Evolutionary conservation across 2,797 vertebrate species (phyloP).

Genomic region (Hydrolagus colliei): DNA sequence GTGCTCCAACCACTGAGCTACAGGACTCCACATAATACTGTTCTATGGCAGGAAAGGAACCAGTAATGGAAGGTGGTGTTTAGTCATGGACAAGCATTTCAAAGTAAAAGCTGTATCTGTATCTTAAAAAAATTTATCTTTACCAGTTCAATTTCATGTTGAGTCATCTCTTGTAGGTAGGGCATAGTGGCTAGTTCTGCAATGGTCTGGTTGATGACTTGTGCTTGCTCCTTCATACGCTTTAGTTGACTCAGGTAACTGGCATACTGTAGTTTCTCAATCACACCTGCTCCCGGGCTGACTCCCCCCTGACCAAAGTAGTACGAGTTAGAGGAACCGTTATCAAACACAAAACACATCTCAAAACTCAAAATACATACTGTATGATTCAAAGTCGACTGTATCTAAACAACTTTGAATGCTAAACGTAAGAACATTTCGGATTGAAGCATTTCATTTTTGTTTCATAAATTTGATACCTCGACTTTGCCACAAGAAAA

Average conservation of each 20-base stretch:
- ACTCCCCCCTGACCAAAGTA: constrained; percentile 47
- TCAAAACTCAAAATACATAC: not conserved
- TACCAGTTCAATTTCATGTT: constrained; percentile 51
- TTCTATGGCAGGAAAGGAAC: too few species aligned
- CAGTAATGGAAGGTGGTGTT: too few species aligned
- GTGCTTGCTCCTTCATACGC: constrained; percentile 50
- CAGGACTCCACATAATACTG: too few species aligned
- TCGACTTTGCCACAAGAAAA: not conserved
- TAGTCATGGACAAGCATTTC: too few species aligned
- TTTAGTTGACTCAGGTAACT: constrained; percentile 52
- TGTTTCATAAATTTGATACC: not conserved
- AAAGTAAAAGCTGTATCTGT: constrained; percentile 34
- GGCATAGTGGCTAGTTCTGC: constrained; percentile 59
- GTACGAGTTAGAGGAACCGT: constrained; percentile 35
- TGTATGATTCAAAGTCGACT: too few species aligned
- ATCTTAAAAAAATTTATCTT: constrained; percentile 37
- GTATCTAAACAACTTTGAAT: too few species aligned
- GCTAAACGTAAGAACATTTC: not conserved
- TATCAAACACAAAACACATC: constrained; percentile 5
- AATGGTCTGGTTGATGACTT: constrained; percentile 57
- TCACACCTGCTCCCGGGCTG: constrained; percentile 47
- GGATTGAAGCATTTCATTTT: not conserved
- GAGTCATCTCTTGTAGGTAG: constrained; percentile 59
- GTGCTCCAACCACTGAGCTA: too few species aligned
- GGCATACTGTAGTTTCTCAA: constrained; percentile 60